A percentile compares a stretch with the other conserved stretches of the same genome.
These are phyloP conservation scores for Drosophila sulfurigaster DNA, from an alignment of 1,140 invertebrate species.

Conservation along the genomic window DNA sequence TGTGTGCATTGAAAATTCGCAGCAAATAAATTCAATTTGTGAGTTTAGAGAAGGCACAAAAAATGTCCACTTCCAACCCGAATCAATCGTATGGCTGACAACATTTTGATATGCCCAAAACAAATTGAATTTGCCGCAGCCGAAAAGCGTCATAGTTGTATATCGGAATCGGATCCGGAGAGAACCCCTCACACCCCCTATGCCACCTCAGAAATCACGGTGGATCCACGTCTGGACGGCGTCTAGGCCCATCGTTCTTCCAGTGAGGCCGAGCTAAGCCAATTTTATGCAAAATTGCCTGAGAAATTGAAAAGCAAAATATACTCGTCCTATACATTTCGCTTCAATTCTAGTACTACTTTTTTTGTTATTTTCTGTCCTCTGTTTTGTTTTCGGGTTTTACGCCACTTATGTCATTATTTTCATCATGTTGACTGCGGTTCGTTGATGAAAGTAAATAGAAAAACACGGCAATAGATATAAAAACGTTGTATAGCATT, in stretches of 20 bases:
- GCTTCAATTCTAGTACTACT: neutral
- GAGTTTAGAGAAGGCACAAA: conserved; percentile 61
- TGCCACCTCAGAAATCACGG: conserved; percentile 31
- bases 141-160: conserved; percentile 56
- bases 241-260: conserved; percentile 39
- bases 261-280: conserved; percentile 32
- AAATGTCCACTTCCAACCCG: conserved; percentile 42
- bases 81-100: conserved; percentile 62
- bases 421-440: conserved; percentile 59
- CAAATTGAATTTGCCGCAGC: conserved; percentile 72
- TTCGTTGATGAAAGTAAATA: conserved; percentile 57
- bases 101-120: conserved; percentile 80
- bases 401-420: conserved; percentile 71
- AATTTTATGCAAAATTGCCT: conserved; percentile 73
- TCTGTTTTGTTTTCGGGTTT: conserved; percentile 48
- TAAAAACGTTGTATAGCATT: conserved; percentile 34
- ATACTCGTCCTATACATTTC: conserved; percentile 28
- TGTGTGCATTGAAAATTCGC: conserved; percentile 75
- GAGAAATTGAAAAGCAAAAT: conserved; percentile 78
- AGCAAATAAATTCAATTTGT: conserved; percentile 80
- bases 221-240: conserved; percentile 45
- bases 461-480: conserved; percentile 56
- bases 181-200: neutral
- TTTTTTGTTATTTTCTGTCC: conserved; percentile 25
- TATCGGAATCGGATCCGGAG: neutral